Percentiles rank a stretch among this genome's conserved stretches.
phyloP scores from a whole-genome alignment of 2,888 invertebrate genomes.

The Hydropsyche betteni region DNA sequence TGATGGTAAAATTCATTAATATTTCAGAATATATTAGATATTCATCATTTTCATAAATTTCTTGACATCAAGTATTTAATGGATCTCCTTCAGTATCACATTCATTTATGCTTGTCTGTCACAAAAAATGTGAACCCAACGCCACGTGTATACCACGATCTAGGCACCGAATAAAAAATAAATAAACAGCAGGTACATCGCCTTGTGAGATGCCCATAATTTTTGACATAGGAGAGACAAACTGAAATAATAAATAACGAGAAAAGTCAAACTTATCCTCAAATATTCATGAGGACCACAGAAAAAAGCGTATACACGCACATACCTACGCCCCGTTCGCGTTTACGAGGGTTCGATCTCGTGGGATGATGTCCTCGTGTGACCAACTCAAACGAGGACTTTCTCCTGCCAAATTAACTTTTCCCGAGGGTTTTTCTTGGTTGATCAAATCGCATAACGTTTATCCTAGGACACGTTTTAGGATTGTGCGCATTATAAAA shows the following conservation, averaged over 20 bases:
- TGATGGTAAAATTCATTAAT: no score
- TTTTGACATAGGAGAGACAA: conserved; percentile 45
- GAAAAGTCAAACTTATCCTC: conserved; percentile 45
- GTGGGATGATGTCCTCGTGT: conserved; percentile 43
- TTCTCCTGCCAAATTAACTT: conserved; percentile 38
- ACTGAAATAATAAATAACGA: conserved; percentile 49
- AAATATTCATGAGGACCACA: conserved; percentile 46
- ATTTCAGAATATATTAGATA: no score
- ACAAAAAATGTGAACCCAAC: conserved; percentile 17
- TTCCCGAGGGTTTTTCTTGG: conserved; percentile 15
- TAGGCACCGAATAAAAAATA: conserved; percentile 1
- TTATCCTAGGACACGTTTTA: neutral
- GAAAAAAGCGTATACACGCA: conserved; percentile 35
- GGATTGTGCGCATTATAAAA: no score
- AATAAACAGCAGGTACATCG: conserved; percentile 37
- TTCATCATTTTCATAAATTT: no score
- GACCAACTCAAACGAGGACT: conserved; percentile 18
- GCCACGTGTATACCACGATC: neutral
- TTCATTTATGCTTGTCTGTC: conserved; percentile 13
- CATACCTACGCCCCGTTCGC: conserved; percentile 16
- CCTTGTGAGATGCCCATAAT: conserved; percentile 34
- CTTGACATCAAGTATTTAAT: no score
- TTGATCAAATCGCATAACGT: conserved; percentile 31
- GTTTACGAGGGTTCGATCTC: conserved; percentile 48
- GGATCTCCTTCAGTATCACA: neutral